Conservation (phyloP, 2,797 vertebrate genomes). For the Labeo calbasu region DNA sequence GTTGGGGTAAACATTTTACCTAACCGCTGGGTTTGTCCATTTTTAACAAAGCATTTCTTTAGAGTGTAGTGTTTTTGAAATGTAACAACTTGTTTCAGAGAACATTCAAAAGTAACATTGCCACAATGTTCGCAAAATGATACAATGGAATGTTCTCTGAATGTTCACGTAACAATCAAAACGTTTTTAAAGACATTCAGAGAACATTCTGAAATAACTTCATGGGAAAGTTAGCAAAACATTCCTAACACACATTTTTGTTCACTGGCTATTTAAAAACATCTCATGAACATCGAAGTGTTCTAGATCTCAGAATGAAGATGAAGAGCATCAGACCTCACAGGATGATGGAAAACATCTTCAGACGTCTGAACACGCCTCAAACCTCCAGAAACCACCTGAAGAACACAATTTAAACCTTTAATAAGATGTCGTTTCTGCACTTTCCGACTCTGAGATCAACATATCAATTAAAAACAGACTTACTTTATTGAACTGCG, state of each 20-base stretch:
- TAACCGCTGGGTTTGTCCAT: too few species aligned
- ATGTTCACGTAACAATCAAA: not conserved
- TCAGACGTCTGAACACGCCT: slow-evolving; percentile 62
- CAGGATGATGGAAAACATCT: slow-evolving; percentile 82
- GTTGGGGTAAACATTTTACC: too few species aligned
- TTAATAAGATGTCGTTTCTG: not conserved
- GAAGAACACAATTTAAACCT: not conserved
- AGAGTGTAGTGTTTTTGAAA: too few species aligned
- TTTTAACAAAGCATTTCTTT: too few species aligned
- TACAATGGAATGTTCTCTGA: not conserved
- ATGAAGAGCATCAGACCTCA: slow-evolving; percentile 62
- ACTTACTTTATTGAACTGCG: slow-evolving; percentile 48
- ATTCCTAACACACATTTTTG: not conserved
- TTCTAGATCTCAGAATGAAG: not conserved
- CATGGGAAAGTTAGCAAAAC: too few species aligned
- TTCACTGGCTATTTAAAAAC: too few species aligned
- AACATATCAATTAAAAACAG: not conserved
- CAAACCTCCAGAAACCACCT: slow-evolving; percentile 36
- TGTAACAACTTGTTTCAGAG: too few species aligned
- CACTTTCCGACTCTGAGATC: not conserved
- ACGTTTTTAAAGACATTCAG: not conserved
- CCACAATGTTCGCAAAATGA: too few species aligned
- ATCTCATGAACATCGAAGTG: not conserved
- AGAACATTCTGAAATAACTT: not conserved
- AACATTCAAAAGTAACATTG: too few species aligned